phyloP scores from a whole-genome alignment of 2,888 invertebrate genomes.

The Epinotia ramella region DNA sequence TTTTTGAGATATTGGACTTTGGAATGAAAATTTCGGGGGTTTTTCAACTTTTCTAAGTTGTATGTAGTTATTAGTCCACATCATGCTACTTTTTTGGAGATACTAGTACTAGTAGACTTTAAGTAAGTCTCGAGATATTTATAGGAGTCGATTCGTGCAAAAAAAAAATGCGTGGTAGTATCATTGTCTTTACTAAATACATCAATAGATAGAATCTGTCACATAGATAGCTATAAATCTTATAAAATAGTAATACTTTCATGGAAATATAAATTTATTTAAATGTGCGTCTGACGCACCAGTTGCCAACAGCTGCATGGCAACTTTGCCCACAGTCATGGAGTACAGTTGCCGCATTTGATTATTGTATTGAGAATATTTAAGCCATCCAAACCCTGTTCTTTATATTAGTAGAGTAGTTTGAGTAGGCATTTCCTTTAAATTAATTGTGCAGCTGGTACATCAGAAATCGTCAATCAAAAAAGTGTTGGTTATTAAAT shows the following conservation, averaged over 20 bases:
- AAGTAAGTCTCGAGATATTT: no score
- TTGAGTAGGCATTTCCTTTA: not conserved
- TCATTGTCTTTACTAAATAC: conserved; percentile 52
- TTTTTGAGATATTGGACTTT: no score
- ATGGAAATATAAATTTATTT: conserved; percentile 41
- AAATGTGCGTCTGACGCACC: conserved; percentile 6
- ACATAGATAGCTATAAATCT: conserved; percentile 48
- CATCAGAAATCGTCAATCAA: not conserved
- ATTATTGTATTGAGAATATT: no score
- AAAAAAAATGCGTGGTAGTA: conserved; percentile 4
- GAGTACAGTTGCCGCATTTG: not conserved
- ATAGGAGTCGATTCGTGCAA: not conserved
- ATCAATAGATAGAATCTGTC: conserved; percentile 51
- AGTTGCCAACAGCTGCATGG: not conserved
- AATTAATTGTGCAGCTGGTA: not conserved
- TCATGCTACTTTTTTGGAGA: no score
- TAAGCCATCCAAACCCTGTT: no score
- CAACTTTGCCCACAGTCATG: not conserved
- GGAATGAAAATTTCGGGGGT: no score
- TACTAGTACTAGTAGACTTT: no score
- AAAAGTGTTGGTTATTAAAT: not conserved
- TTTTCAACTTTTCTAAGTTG: no score
- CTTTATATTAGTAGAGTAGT: not conserved
- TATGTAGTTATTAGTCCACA: no score
- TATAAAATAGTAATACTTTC: conserved; percentile 63